Evolutionary conservation across 2,888 invertebrate genomes (phyloP), one percentile per base, ranked within the genome.

Genomic region (Lasioglossum malachurum): DNA sequence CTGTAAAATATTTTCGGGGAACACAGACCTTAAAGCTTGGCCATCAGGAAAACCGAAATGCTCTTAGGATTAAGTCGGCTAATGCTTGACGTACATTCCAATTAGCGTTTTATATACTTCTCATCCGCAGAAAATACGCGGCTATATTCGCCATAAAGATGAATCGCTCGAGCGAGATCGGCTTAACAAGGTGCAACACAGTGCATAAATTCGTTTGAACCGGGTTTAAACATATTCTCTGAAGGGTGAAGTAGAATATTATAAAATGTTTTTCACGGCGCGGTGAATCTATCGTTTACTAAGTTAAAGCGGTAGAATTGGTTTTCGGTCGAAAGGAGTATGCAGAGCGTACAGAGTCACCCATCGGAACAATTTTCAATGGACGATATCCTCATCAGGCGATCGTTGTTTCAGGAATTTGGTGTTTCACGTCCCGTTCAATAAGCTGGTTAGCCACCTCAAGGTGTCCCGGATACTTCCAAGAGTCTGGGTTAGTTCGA

Each of bases 371-470:
- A 46, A 46, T 27, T 44, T 23, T 44, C 60, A 31, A 38, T 16
- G 35, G 19, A n/a, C 38, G 64, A 82, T 67, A 84, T 80, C 78
- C 75, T 74, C 19, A 14, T 71, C 74, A 35, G 64, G 57, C 23
- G 67, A 49, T 27, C 72, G 64, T 23, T 19, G 23, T 53, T 23
- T 23, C 49, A 53, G 60, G 73, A 88, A 86, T 83, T 79, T 76
- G 76, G 23, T 64, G 76, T 35, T 60, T 72, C 76, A 19, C 19
- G 38, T 41, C 71, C 27, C 23, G 72, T n/a, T 80, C 73, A 49
- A 80, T 78, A 49, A 81, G 46, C 71, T 67, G 79, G 46, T 31
- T 64, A 49, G 23, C 75, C 87, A 19, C 44, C 38, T 12, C 73
- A 86, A 49, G 23, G 46, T 74, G 73, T 23, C 14, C 12, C 23